These are phyloP conservation scores for Yponomeuta sedellus DNA, from an alignment of 2,888 invertebrate species.

Conservation along the genomic window DNA sequence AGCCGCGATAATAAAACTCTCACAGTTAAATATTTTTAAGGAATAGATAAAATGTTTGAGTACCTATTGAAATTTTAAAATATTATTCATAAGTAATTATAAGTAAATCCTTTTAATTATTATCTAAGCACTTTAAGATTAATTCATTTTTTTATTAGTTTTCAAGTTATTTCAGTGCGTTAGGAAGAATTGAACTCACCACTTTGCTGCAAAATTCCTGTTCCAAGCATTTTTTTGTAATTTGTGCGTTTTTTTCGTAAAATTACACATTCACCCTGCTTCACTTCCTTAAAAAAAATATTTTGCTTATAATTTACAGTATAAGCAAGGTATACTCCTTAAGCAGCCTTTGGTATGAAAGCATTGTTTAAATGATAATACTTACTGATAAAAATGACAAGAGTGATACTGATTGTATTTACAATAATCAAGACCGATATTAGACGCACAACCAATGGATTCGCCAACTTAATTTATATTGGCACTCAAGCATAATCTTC, in stretches of 20 bases:
- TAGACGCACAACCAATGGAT: conserved; percentile 41
- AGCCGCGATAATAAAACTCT: no score
- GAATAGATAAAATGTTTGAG: not conserved
- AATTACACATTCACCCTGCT: conserved; percentile 51
- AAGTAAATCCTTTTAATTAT: conserved; percentile 29
- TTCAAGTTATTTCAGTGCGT: not conserved
- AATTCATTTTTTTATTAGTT: not conserved
- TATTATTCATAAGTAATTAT: not conserved
- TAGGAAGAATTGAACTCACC: not conserved
- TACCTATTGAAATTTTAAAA: not conserved
- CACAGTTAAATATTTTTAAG: not conserved
- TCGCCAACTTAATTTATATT: conserved; percentile 19
- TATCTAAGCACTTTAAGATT: conserved; percentile 9
- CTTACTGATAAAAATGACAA: conserved; percentile 31
- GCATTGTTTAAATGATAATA: conserved; percentile 30
- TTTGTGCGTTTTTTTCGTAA: conserved; percentile 51
- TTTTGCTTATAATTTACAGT: not conserved
- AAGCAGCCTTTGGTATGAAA: conserved; percentile 30
- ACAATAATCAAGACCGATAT: conserved; percentile 34
- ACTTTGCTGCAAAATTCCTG: not conserved
- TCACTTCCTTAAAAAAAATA: conserved; percentile 34
- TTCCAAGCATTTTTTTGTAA: not conserved
- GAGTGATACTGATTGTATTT: conserved; percentile 25
- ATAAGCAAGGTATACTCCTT: conserved; percentile 18
- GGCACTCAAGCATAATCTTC: conserved; percentile 2